Evolutionary conservation across 2,797 vertebrate species (phyloP).

Genomic region (Phrynocephalus vlangalii): DNA sequence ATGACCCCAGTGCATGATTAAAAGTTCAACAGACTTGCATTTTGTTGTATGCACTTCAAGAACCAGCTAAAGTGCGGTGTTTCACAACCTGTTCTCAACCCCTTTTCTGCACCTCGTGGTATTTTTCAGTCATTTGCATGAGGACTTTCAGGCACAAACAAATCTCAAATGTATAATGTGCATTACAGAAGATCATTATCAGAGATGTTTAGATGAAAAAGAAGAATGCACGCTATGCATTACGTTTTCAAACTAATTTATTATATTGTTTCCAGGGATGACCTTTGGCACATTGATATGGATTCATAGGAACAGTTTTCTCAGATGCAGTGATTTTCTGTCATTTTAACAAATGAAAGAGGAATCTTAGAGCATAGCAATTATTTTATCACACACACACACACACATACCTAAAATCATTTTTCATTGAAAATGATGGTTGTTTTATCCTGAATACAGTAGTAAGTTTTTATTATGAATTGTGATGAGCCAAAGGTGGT

Average conservation of each 20-base stretch:
- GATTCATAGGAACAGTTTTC: constrained; percentile 61
- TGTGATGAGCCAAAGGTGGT: neutral
- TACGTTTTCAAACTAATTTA: constrained; percentile 73
- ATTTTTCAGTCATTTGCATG: constrained; percentile 52
- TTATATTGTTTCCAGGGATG: constrained; percentile 71
- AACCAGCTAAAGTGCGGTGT: constrained; percentile 27
- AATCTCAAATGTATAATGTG: constrained; percentile 74
- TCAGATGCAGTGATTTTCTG: constrained; percentile 67
- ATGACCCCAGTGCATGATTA: neutral
- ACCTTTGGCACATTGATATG: constrained; percentile 70
- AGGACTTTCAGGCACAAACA: constrained; percentile 63
- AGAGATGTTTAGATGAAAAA: constrained; percentile 74
- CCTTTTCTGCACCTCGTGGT: constrained; percentile 40
- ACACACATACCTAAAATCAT: constrained; percentile 35
- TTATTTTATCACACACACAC: constrained; percentile 42
- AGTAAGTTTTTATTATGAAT: neutral
- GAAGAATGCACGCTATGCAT: constrained; percentile 69
- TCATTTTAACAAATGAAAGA: constrained; percentile 76
- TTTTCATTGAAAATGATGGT: constrained; percentile 47
- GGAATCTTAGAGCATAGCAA: constrained; percentile 61
- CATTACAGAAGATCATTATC: constrained; percentile 74
- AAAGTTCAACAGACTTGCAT: neutral
- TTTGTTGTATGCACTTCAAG: constrained; percentile 10
- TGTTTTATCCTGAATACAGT: constrained; percentile 45
- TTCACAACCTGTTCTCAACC: constrained; percentile 48